Percentiles rank a stretch among this genome's conserved stretches.
phyloP scores from a whole-genome alignment of 2,113 vertebrate species.

The Leucopsar rothschildi region DNA sequence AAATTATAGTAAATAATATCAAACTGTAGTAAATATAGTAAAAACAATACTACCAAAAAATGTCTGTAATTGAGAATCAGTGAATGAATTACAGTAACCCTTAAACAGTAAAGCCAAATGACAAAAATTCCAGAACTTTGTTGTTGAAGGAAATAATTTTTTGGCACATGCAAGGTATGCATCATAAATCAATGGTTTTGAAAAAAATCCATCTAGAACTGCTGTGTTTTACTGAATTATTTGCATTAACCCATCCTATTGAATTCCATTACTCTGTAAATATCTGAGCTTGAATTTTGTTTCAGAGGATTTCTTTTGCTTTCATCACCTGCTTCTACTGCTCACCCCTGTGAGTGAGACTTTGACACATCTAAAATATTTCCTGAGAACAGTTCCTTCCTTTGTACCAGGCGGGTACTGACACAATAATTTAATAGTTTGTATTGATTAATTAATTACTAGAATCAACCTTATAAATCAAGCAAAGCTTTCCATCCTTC shows the following conservation, averaged over 20 bases:
- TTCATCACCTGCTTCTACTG: not conserved
- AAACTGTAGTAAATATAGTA: not conserved
- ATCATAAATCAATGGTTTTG: not conserved
- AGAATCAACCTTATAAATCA: not conserved
- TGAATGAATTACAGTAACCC: not conserved
- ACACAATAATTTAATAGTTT: not conserved
- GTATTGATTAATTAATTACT: not conserved
- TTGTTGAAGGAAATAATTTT: not conserved
- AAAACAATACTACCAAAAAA: not conserved
- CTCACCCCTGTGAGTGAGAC: not conserved
- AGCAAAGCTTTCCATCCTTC: not conserved
- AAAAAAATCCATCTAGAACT: not conserved
- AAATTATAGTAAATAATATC: not conserved
- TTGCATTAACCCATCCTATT: not conserved
- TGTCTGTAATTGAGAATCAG: not conserved
- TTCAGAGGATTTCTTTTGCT: not conserved
- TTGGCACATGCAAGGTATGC: not conserved
- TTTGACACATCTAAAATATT: not conserved
- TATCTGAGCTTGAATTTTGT: not conserved
- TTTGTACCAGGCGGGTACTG: not conserved
- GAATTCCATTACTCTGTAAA: not conserved
- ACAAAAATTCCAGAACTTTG: not conserved
- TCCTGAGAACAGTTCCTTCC: not conserved
- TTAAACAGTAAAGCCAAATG: not conserved
- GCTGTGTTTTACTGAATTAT: not conserved